Percentiles rank a stretch among this genome's conserved stretches.
phyloP scores from a whole-genome alignment of 2,888 invertebrate species.

The Mantis religiosa region DNA sequence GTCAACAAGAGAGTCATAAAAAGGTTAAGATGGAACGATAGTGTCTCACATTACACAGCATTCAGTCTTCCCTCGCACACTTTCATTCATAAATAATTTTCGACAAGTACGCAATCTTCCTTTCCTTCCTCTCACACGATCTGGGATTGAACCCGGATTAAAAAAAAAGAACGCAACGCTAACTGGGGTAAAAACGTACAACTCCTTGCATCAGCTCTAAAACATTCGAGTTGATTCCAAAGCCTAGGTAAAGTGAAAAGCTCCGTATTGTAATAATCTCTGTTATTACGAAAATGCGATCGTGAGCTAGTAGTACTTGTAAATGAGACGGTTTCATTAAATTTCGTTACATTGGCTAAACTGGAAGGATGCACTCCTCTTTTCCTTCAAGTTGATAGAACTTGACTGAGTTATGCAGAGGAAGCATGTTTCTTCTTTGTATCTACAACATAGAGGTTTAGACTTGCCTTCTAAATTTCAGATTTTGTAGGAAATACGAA shows the following conservation, averaged over 20 bases:
- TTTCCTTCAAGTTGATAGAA: too few species aligned
- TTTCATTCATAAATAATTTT: background rate
- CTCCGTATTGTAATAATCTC: background rate
- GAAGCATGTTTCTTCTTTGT: too few species aligned
- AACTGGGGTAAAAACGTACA: background rate
- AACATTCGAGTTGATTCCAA: background rate
- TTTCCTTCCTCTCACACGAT: background rate
- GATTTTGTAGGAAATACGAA: too few species aligned
- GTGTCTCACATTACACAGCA: background rate
- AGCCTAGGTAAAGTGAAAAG: conserved; percentile 3
- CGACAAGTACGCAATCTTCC: background rate
- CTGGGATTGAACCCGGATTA: background rate
- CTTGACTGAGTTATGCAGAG: too few species aligned
- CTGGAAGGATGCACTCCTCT: background rate
- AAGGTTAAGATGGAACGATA: background rate
- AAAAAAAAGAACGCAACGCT: background rate
- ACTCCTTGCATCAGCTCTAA: background rate
- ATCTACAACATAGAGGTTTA: too few species aligned
- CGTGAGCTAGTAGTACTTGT: conserved; percentile 5
- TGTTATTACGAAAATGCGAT: conserved; percentile 1
- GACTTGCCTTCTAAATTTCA: too few species aligned
- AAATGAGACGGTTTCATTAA: background rate
- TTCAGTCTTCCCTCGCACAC: background rate
- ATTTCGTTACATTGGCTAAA: background rate
- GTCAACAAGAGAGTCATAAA: background rate